These are phyloP conservation scores for Prunella fulvescens DNA, from an alignment of 2,113 vertebrate genomes.

Conservation along the genomic window DNA sequence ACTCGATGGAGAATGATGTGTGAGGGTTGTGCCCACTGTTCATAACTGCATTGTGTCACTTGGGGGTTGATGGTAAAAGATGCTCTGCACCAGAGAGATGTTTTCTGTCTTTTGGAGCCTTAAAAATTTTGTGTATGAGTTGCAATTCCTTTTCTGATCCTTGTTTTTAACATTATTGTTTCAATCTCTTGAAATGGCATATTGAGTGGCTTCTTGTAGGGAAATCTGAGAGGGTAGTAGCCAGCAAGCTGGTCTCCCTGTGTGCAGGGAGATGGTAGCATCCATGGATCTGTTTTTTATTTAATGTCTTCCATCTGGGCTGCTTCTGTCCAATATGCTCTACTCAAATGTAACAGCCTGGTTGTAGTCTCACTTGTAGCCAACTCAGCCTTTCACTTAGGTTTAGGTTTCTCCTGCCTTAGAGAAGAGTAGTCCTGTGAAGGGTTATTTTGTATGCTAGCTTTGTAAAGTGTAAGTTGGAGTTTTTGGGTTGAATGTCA, in stretches of 20 bases:
- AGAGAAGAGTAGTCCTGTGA: fast-evolving
- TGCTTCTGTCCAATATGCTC: slow-evolving; percentile 1
- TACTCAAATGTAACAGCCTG: not conserved
- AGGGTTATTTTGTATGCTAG: not conserved
- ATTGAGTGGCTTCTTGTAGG: not conserved
- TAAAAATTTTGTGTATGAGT: not conserved
- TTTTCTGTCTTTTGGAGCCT: not conserved
- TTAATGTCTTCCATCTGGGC: slow-evolving; percentile 22
- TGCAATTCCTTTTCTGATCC: not conserved
- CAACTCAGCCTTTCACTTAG: not conserved
- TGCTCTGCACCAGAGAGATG: not conserved
- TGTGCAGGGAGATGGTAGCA: not conserved
- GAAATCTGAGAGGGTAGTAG: not conserved
- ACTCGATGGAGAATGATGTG: not conserved
- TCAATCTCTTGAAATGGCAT: not conserved
- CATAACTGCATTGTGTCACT: fast-evolving
- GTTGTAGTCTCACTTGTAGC: not conserved
- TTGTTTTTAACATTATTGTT: not conserved
- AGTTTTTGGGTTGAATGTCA: not conserved
- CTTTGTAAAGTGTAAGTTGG: not conserved
- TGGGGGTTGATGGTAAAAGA: not conserved
- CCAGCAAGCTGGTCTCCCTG: not conserved
- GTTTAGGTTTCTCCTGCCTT: not conserved
- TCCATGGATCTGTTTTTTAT: not conserved
- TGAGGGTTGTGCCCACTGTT: not conserved